Conservation (phyloP, 2,797 vertebrate species). For the Falco biarmicus region DNA sequence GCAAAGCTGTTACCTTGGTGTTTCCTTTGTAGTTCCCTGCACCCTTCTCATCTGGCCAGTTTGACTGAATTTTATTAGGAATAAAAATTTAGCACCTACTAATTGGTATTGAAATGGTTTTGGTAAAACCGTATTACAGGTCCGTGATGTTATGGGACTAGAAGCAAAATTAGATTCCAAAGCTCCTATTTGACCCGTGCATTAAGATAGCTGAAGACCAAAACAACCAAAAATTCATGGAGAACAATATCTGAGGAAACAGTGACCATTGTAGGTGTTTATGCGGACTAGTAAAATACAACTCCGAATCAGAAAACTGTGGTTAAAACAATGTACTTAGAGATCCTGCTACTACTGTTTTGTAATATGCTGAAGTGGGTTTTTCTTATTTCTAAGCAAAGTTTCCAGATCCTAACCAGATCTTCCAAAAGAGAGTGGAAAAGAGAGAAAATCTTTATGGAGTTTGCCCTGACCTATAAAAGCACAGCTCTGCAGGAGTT, state of each 20-base stretch:
- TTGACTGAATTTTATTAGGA: neutral
- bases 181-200: neutral
- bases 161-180: neutral
- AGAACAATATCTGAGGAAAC: neutral
- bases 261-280: neutral
- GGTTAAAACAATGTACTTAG: neutral
- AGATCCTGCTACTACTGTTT: neutral
- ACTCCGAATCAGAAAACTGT: neutral
- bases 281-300: neutral
- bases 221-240: neutral
- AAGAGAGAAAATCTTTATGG: constrained; percentile 47
- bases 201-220: neutral
- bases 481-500: constrained; percentile 56
- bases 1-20: neutral
- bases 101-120: neutral
- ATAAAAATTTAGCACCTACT: neutral
- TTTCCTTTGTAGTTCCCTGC: neutral
- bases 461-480: constrained; percentile 64
- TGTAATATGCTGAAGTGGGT: neutral
- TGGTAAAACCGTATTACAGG: neutral
- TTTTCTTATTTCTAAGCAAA: constrained; percentile 9
- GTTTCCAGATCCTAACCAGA: constrained; percentile 21
- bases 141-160: neutral
- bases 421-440: constrained; percentile 27
- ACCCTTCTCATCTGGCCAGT: neutral